Percentiles rank a stretch among this genome's conserved stretches.
Evolutionary conservation across 2,113 vertebrate species (phyloP).

Genomic region (Pelvicachromis taeniatus): DNA sequence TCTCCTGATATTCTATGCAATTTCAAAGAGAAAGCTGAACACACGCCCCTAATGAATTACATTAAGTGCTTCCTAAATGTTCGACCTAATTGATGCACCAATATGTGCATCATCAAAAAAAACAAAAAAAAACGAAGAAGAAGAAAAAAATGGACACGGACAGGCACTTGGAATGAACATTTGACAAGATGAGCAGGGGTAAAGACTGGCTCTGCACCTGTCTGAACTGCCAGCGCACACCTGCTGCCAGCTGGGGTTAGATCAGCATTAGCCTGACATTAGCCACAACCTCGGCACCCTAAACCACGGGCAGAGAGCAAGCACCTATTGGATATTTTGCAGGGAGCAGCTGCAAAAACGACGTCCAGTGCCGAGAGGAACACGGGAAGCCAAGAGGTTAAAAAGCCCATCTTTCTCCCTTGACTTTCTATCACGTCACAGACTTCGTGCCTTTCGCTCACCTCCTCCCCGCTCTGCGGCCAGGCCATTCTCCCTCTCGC

Average conservation of each 20-base stretch:
- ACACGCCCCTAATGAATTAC: neutral
- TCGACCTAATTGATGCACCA: neutral
- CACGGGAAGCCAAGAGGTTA: constrained; percentile 23
- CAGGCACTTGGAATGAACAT: neutral
- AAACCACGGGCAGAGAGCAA: constrained; percentile 41
- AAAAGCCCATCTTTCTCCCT: constrained; percentile 10
- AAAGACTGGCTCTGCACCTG: neutral
- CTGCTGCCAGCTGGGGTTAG: constrained; percentile 22
- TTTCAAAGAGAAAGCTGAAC: neutral
- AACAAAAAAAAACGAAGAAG: neutral
- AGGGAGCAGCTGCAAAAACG: constrained; percentile 53
- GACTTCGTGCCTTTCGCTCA: constrained; percentile 5
- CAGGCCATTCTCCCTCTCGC: neutral
- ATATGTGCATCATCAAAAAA: neutral
- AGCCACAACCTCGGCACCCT: constrained; percentile 8
- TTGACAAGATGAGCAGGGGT: neutral
- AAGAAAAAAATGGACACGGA: neutral
- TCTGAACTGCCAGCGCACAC: neutral
- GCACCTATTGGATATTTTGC: constrained; percentile 40
- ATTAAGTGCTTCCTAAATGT: neutral
- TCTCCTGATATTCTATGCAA: neutral
- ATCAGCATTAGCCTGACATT: constrained; percentile 43
- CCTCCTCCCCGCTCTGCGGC: neutral
- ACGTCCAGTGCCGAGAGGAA: neutral
- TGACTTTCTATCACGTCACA: neutral